phyloP scores from a whole-genome alignment of 2,888 invertebrate species.

The Amphimallon solstitiale region DNA sequence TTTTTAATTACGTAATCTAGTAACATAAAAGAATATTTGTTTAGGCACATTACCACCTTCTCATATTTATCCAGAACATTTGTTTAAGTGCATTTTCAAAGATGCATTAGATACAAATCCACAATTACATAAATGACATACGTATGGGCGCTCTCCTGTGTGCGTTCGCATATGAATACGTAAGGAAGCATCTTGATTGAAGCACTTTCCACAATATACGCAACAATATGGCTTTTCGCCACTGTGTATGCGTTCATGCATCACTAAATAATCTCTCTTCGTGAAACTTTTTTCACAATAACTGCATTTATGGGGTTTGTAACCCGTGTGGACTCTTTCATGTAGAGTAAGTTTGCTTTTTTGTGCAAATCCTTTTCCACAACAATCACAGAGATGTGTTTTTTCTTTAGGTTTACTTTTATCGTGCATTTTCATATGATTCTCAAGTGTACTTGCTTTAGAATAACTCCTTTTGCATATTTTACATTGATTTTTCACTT shows the following conservation, averaged over 20 bases:
- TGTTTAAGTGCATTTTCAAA: constrained; percentile 69
- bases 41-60: too few species aligned
- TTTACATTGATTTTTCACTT: constrained; percentile 59
- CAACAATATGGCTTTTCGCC: constrained; percentile 53
- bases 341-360: constrained; percentile 51
- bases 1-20: background rate
- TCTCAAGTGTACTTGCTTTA: constrained; percentile 58
- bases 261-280: constrained; percentile 50
- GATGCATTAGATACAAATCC: constrained; percentile 49
- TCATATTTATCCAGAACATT: constrained; percentile 53
- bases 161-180: constrained; percentile 48
- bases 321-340: constrained; percentile 50
- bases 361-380: constrained; percentile 53
- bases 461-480: constrained; percentile 55
- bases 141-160: constrained; percentile 50
- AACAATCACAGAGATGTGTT: constrained; percentile 57
- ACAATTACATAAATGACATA: constrained; percentile 48
- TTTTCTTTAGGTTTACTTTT: constrained; percentile 48
- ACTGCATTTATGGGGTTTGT: constrained; percentile 51
- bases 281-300: constrained; percentile 53
- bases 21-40: too few species aligned
- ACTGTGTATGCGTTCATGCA: constrained; percentile 52
- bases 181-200: constrained; percentile 48
- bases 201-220: constrained; percentile 49
- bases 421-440: constrained; percentile 62